Percentiles rank a stretch among this genome's conserved stretches.
These are phyloP conservation scores for Myotis daubentonii DNA, from an alignment of 2,797 vertebrate genomes.

Conservation along the genomic window DNA sequence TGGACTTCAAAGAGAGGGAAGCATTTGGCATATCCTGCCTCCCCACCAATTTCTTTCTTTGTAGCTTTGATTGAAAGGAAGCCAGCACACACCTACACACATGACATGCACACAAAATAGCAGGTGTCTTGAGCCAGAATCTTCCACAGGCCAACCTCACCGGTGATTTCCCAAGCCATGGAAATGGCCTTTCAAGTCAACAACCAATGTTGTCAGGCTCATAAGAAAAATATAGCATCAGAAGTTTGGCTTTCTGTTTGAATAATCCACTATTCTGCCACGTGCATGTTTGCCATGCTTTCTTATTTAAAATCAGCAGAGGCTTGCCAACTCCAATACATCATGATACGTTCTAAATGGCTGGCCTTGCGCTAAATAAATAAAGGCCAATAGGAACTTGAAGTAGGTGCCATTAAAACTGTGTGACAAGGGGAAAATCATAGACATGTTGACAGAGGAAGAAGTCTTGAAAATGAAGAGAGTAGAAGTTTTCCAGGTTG, in stretches of 20 bases:
- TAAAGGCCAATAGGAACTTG: neutral
- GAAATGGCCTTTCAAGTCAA: conserved; percentile 65
- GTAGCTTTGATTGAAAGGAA: conserved; percentile 12
- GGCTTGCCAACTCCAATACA: neutral
- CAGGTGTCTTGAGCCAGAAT: conserved; percentile 37
- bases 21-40: neutral
- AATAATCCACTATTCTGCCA: conserved; percentile 43
- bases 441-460: neutral
- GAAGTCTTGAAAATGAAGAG: neutral
- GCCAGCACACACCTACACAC: neutral
- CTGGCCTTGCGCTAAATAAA: neutral
- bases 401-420: neutral
- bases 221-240: conserved; percentile 21
- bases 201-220: conserved; percentile 22
- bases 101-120: conserved; percentile 44
- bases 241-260: conserved; percentile 65
- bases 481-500: neutral
- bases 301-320: conserved; percentile 11
- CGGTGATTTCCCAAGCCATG: conserved; percentile 31
- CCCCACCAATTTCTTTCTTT: conserved; percentile 27
- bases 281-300: neutral
- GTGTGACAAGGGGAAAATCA: neutral
- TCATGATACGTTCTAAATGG: neutral
- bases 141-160: conserved; percentile 39
- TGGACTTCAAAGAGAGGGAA: conserved; percentile 46